These are phyloP conservation scores for Hybos culiciformis DNA, from an alignment of 2,888 invertebrate genomes.

Conservation along the genomic window DNA sequence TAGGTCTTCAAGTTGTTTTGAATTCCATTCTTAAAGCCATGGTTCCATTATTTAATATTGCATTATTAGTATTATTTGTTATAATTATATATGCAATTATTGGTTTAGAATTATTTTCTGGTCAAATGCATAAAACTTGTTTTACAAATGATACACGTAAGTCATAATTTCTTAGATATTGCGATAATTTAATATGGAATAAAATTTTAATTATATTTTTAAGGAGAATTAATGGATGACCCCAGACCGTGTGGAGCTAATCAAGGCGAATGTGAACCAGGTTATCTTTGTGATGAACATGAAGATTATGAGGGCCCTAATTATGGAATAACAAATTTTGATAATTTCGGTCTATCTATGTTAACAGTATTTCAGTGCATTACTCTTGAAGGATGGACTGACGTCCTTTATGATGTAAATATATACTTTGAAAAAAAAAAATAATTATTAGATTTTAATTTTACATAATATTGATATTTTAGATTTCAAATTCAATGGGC, in stretches of 20 bases:
- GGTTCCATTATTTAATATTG: conserved; percentile 98
- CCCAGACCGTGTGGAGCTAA: conserved; percentile 71
- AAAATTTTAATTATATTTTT: no score
- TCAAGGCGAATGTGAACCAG: conserved; percentile 49
- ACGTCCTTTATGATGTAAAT: conserved; percentile 82
- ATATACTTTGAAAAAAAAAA: neutral
- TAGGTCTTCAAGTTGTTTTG: conserved; percentile 98
- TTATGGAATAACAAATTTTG: conserved; percentile 95
- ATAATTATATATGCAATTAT: conserved; percentile 99
- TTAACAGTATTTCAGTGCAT: conserved; percentile 98
- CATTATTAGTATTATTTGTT: conserved; percentile 95
- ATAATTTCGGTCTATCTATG: conserved; percentile 98
- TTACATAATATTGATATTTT: conserved; percentile 8
- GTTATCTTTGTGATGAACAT: conserved; percentile 55
- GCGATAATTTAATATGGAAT: conserved; percentile 46
- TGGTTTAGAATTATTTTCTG: conserved; percentile 95
- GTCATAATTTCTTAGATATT: no score
- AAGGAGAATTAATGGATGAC: conserved; percentile 73
- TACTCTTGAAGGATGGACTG: conserved; percentile 99
- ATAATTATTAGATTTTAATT: neutral
- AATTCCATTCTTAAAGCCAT: conserved; percentile 99
- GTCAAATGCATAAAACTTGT: conserved; percentile 92
- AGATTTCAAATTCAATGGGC: conserved; percentile 96
- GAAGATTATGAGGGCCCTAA: conserved; percentile 81
- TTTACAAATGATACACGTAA: conserved; percentile 68